phyloP scores from a whole-genome alignment of 2,113 vertebrate species.

The Cervus canadensis region DNA sequence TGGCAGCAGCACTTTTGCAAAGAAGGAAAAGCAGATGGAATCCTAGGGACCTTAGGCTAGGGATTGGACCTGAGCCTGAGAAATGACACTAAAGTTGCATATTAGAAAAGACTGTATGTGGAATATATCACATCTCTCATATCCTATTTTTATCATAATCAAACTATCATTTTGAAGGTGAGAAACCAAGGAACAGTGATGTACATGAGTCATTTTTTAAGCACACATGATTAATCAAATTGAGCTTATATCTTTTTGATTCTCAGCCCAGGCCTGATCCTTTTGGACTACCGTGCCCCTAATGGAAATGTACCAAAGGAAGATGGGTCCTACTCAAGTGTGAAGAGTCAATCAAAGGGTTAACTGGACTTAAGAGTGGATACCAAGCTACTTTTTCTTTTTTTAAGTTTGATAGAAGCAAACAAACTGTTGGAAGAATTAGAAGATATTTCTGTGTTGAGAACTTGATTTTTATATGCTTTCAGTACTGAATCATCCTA shows the following conservation, averaged over 20 bases:
- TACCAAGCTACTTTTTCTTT: not conserved
- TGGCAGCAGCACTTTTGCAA: not conserved
- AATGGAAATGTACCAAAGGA: constrained; percentile 28
- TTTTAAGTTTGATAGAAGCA: not conserved
- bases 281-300: not conserved
- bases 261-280: not conserved
- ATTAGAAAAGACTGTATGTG: not conserved
- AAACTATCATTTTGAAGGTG: not conserved
- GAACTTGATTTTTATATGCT: constrained; percentile 28
- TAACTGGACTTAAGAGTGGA: not conserved
- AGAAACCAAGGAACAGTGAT: constrained; percentile 19
- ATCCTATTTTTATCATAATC: not conserved
- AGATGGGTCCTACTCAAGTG: not conserved
- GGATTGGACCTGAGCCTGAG: not conserved
- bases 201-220: constrained; percentile 9
- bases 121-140: not conserved
- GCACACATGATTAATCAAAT: not conserved
- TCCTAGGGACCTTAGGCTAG: not conserved
- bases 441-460: not conserved
- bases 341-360: not conserved
- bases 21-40: not conserved
- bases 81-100: not conserved
- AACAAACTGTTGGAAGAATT: constrained; percentile 6
- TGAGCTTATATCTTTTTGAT: constrained; percentile 26
- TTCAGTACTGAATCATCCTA: not conserved